Percentiles rank a stretch among this genome's conserved stretches.
Evolutionary conservation across 1,140 invertebrate genomes (phyloP).

Genomic region (Meloidogyne exigua): DNA sequence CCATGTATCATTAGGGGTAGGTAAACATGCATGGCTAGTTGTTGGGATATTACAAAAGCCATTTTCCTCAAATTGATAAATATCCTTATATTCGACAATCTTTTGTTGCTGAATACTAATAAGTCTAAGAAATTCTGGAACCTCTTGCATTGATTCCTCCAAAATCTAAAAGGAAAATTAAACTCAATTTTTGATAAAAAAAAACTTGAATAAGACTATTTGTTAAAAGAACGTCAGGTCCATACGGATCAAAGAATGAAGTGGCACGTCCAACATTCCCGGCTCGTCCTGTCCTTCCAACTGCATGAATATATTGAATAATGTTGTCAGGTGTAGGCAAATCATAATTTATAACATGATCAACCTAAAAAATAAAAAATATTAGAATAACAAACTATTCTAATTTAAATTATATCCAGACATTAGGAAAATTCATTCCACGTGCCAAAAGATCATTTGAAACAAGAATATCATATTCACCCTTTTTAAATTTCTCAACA

Average conservation of each 20-base stretch:
- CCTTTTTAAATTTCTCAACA: slow-evolving; percentile 17
- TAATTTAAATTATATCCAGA: too few species aligned
- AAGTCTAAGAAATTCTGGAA: slow-evolving; percentile 21
- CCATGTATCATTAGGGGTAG: neutral
- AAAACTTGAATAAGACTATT: slow-evolving; percentile 16
- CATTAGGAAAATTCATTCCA: slow-evolving; percentile 34
- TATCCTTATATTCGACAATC: neutral
- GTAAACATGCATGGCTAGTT: neutral
- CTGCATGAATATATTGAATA: slow-evolving; percentile 31
- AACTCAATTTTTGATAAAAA: neutral
- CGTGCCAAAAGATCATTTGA: slow-evolving; percentile 36
- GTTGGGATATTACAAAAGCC: neutral
- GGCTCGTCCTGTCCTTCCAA: slow-evolving; percentile 30
- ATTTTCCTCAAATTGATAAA: neutral
- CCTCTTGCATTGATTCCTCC: slow-evolving; percentile 15
- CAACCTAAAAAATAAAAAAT: slow-evolving; percentile 10
- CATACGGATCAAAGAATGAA: slow-evolving; percentile 29
- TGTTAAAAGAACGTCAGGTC: slow-evolving; percentile 11
- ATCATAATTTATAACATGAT: slow-evolving; percentile 38
- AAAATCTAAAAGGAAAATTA: slow-evolving; percentile 20
- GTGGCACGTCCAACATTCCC: slow-evolving; percentile 31
- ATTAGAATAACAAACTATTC: too few species aligned
- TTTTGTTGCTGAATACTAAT: slow-evolving; percentile 2
- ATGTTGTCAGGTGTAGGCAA: slow-evolving; percentile 24
- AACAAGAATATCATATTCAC: slow-evolving; percentile 34